Conservation (phyloP, 2,113 vertebrate genomes). For the Piprites chloris region DNA sequence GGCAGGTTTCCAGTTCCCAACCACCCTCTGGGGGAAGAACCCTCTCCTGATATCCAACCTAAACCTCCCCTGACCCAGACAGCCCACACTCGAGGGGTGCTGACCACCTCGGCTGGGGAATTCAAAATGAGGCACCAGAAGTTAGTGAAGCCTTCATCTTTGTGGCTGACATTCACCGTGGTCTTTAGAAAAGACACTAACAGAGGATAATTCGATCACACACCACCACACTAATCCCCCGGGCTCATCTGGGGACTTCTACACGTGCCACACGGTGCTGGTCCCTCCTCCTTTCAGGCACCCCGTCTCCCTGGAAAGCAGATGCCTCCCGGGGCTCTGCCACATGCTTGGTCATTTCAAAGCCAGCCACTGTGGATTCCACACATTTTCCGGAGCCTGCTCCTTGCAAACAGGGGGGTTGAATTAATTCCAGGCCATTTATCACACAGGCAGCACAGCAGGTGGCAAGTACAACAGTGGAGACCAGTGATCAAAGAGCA, state of each 20-base stretch:
- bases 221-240: not conserved
- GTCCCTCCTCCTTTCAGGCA: not conserved
- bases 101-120: not conserved
- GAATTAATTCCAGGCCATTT: constrained; percentile 15
- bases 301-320: not conserved
- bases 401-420: not conserved
- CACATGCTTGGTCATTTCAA: not conserved
- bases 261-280: not conserved
- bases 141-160: not conserved
- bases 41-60: not conserved
- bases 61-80: not conserved
- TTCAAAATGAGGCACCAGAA: not conserved
- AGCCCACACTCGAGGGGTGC: not conserved
- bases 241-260: not conserved
- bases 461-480: not conserved
- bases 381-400: not conserved
- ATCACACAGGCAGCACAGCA: constrained; percentile 17
- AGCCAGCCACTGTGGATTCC: not conserved
- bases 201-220: not conserved
- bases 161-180: not conserved
- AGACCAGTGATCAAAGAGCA: not conserved
- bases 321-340: not conserved
- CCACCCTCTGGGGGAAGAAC: not conserved
- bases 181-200: not conserved
- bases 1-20: not conserved